Percentiles rank a stretch among this genome's conserved stretches.
phyloP scores from a whole-genome alignment of 2,797 vertebrate genomes.

The Platalea minor region DNA sequence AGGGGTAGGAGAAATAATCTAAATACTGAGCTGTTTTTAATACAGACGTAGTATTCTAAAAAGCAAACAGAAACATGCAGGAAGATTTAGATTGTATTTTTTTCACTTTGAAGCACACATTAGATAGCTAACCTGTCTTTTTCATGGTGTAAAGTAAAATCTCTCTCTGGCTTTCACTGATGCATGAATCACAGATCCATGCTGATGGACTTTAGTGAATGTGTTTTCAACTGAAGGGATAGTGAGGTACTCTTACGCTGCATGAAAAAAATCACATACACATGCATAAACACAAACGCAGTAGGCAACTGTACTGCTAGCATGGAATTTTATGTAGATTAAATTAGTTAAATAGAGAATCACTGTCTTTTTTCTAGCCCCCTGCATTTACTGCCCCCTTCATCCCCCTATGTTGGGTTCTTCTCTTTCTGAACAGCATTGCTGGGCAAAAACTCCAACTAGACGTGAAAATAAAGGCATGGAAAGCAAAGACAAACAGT shows the following conservation, averaged over 20 bases:
- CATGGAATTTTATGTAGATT: neutral
- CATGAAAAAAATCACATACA: neutral
- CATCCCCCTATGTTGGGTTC: neutral
- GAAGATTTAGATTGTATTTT: neutral
- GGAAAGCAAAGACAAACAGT: conserved; percentile 58
- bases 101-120: conserved; percentile 8
- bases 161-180: conserved; percentile 16
- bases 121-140: neutral
- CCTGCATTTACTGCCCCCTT: neutral
- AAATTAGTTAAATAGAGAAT: neutral
- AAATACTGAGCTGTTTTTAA: conserved; percentile 16
- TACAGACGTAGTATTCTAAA: neutral
- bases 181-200: conserved; percentile 38
- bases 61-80: neutral
- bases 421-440: conserved; percentile 11
- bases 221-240: conserved; percentile 47
- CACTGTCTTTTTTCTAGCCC: neutral
- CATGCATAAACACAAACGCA: neutral
- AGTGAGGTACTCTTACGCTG: neutral
- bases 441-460: conserved; percentile 60
- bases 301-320: neutral
- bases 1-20: neutral
- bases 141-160: conserved; percentile 18
- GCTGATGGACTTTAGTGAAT: conserved; percentile 52
- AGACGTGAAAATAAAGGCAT: conserved; percentile 63